A percentile compares a stretch with the other conserved stretches of the same genome.
phyloP scores from a whole-genome alignment of 2,113 vertebrate species.

The Ceyx melanurus region DNA sequence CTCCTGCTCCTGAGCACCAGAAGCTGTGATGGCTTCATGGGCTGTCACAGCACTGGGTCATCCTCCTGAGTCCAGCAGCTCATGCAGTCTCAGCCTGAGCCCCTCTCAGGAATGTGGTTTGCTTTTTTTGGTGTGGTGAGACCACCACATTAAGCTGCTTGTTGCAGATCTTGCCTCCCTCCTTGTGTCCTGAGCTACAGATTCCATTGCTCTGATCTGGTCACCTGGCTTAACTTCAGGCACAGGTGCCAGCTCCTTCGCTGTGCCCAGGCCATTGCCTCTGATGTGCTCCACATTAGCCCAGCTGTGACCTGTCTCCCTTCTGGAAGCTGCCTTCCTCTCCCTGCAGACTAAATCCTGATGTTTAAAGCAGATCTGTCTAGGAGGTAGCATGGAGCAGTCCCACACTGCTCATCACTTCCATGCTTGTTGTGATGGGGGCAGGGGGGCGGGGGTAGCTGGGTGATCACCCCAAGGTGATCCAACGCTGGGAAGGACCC shows the following conservation, averaged over 20 bases:
- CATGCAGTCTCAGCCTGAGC: fast-evolving
- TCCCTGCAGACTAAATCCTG: not conserved
- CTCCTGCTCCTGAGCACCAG: not conserved
- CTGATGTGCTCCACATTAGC: not conserved
- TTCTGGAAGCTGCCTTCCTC: not conserved
- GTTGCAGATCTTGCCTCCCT: not conserved
- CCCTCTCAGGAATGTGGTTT: not conserved
- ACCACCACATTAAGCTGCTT: not conserved
- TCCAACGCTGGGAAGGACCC: not conserved
- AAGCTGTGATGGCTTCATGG: not conserved
- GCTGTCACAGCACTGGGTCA: not conserved
- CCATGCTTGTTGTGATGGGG: not conserved
- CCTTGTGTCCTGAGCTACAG: not conserved
- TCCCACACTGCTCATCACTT: not conserved
- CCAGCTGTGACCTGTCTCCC: not conserved
- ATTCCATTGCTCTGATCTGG: not conserved
- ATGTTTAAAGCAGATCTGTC: not conserved
- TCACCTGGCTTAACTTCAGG: not conserved
- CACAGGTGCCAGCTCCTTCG: not conserved
- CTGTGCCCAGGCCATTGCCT: not conserved
- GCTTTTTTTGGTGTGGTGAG: not conserved
- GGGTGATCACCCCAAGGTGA: not conserved
- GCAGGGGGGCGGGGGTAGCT: not conserved
- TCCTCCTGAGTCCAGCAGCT: not conserved
- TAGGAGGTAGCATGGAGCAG: not conserved